Evolutionary conservation across 2,113 vertebrate genomes (phyloP).

Genomic region (Cheirogaleus medius): DNA sequence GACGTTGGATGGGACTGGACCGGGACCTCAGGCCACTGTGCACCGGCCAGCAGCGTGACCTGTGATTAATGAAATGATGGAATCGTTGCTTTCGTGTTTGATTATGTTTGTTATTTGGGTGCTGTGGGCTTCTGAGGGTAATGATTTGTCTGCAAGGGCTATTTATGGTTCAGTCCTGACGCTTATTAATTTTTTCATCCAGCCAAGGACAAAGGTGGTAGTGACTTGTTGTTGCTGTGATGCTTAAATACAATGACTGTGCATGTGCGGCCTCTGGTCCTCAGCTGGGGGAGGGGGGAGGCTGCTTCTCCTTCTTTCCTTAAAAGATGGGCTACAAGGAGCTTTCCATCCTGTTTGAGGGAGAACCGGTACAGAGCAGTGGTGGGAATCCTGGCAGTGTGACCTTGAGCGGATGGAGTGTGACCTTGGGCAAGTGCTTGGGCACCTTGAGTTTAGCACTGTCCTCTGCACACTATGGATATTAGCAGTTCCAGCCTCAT

Average conservation of each 20-base stretch:
- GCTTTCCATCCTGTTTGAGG: not conserved
- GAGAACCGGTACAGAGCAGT: not conserved
- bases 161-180: slow-evolving; percentile 45
- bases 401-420: not conserved
- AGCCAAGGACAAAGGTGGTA: slow-evolving; percentile 54
- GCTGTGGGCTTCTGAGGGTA: not conserved
- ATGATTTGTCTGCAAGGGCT: slow-evolving; percentile 33
- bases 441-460: not conserved
- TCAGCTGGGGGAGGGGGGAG: not conserved
- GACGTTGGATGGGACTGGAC: not conserved
- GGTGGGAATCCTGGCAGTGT: not conserved
- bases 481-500: not conserved
- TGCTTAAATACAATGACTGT: not conserved
- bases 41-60: not conserved
- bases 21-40: not conserved
- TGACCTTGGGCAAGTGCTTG: not conserved
- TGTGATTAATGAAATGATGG: not conserved
- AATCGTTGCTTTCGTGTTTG: not conserved
- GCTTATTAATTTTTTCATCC: slow-evolving; percentile 42
- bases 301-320: not conserved
- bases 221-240: not conserved
- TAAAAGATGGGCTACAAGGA: not conserved
- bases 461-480: no score
- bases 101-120: not conserved
- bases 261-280: not conserved